phyloP scores from a whole-genome alignment of 2,888 invertebrate genomes.

The Xestia xanthographa region DNA sequence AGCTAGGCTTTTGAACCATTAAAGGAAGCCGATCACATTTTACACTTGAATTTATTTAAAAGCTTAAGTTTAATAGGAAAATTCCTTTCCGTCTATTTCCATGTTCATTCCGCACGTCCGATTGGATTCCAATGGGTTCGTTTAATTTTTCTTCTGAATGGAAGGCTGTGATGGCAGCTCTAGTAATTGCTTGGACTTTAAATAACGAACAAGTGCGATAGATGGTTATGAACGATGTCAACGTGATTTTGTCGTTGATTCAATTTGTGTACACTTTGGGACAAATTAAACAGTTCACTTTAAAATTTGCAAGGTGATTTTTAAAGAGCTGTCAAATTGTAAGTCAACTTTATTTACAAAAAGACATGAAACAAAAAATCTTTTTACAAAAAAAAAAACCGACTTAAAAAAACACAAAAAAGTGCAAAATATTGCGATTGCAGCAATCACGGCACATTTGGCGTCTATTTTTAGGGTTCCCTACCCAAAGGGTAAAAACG shows the following conservation, averaged over 20 bases:
- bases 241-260: slow-evolving; percentile 1
- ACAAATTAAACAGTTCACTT: not conserved
- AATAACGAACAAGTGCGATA: slow-evolving; percentile 22
- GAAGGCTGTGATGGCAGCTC: slow-evolving; percentile 49
- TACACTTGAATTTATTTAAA: slow-evolving; percentile 70
- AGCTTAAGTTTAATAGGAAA: slow-evolving; percentile 72
- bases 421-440: too few species aligned
- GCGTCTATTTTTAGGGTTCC: too few species aligned
- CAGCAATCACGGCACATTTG: too few species aligned
- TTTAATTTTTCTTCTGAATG: slow-evolving; percentile 68
- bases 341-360: not conserved
- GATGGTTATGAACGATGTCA: not conserved
- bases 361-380: not conserved
- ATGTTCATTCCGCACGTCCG: slow-evolving; percentile 56
- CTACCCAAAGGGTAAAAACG: too few species aligned
- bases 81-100: slow-evolving; percentile 63
- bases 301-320: not conserved
- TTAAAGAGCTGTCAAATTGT: not conserved
- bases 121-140: slow-evolving; percentile 64
- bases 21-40: slow-evolving; percentile 29
- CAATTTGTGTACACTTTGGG: not conserved
- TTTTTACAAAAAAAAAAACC: too few species aligned
- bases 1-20: not conserved
- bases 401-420: too few species aligned
- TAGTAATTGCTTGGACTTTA: slow-evolving; percentile 47